Percentiles rank a stretch among this genome's conserved stretches.
phyloP scores from a whole-genome alignment of 2,797 vertebrate species.

The Platyrinchus mystaceus region DNA sequence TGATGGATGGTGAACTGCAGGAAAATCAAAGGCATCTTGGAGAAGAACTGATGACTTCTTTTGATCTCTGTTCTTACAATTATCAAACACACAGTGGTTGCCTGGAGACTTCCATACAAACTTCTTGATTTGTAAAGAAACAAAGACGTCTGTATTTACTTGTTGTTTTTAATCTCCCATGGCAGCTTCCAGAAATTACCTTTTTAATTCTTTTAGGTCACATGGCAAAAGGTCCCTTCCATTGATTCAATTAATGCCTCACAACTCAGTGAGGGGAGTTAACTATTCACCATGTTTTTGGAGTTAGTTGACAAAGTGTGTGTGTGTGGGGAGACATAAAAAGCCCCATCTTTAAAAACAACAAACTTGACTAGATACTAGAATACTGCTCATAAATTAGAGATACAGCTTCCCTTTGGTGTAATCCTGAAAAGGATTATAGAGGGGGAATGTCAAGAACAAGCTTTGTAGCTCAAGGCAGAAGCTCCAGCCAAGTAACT shows the following conservation, averaged over 20 bases:
- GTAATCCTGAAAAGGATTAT: neutral
- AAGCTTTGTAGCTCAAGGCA: neutral
- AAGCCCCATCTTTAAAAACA: neutral
- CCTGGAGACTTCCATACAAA: slow-evolving; percentile 17
- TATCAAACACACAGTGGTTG: slow-evolving; percentile 2
- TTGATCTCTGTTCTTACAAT: slow-evolving; percentile 18
- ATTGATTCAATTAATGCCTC: neutral
- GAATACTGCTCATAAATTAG: neutral
- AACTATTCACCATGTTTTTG: neutral
- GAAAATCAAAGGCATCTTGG: neutral
- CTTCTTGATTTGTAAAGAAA: slow-evolving; percentile 2
- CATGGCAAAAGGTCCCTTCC: neutral
- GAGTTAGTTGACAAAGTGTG: neutral
- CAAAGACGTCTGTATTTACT: neutral
- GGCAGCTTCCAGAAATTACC: neutral
- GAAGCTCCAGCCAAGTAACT: neutral
- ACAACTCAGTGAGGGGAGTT: neutral
- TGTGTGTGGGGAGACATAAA: neutral
- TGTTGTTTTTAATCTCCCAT: neutral
- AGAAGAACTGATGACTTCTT: slow-evolving; percentile 14
- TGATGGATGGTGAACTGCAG: neutral
- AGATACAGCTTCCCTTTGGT: neutral
- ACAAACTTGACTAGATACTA: neutral
- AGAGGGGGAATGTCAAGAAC: neutral
- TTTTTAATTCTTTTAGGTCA: neutral